Base-by-base conservation (phyloP, 2,888 invertebrate species). In the Rhagophthalmus giganteus region DNA sequence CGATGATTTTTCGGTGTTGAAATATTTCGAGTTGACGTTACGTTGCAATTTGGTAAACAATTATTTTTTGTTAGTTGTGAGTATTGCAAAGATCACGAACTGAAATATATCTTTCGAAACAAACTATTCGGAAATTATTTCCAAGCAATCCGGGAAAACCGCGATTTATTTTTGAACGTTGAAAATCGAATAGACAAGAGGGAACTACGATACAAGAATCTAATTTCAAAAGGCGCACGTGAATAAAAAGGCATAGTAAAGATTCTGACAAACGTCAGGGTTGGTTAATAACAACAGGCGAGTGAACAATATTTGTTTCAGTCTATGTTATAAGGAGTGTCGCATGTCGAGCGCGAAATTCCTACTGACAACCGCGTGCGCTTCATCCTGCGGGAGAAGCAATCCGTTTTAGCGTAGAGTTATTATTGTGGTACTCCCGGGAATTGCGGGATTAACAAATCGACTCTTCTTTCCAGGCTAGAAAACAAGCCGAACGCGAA, bases 241-340 rank as follows among this genome's bases (percentile, higher is more conserved):
- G 11, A 14, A 45, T 20, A 20, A 20, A 20, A 20, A 20, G 20
- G 7, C 20, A 20, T 20, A 7, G 20, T n/a, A n/a, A 47, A 45
- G 38, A 33, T 26, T 10, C 20, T 28, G 28, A 46, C 35, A 46
- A 44, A 54, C 56, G 63, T 62, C 64, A 60, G 51, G 51, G 53
- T 57, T 55, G 56, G 56, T 65, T 65, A 64, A 63, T 61, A 65
- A 60, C 60, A 60, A 54, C 60, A 57, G 58, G 44, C 53, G 58
- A 59, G 52, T 57, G 65, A 65, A 67, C 67, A 67, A 68, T 69
- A 68, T 70, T 68, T 62, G 66, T 66, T 67, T 66, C 66, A 58
- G 61, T 32, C 54, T 54, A 59, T 55, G 61, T 62, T 61, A 63
- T 61, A 65, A 66, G 62, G 62, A 64, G 58, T 64, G 64, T 67